Base-by-base conservation (phyloP, 2,113 vertebrate genomes). In the Grallaria varia region DNA sequence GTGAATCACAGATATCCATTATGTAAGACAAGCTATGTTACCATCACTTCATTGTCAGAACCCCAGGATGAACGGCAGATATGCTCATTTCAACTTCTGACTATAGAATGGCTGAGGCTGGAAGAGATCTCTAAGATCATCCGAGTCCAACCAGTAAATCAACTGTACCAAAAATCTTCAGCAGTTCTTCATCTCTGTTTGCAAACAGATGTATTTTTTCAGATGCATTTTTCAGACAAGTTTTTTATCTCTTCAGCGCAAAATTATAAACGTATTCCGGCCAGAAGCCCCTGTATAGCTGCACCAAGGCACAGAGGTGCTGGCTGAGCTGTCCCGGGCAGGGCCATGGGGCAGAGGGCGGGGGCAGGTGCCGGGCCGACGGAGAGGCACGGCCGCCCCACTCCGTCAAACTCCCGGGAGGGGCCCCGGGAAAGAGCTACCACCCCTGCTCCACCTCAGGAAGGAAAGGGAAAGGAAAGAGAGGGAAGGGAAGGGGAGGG, bases 301-400 rank as follows among this genome's bases (percentile, higher is more conserved):
- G 28, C 81, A 28, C 4, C 1, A 4, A 12, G 21, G 37, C 1
- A 5, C 13, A 17, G 0, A 12, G 17, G 13, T 8, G 42, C 18
- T 2, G 39, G 6, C 62, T 6, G 49, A 42, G 52, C 62, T 4
- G 33, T 3, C 6, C 2, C 35, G 17, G 3, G 40, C 5, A 12
- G 10, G 16, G 4, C 3, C 2, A 1, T 16, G 12, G 4, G 1
- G 8, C 35, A 21, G 3, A 2, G 3, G 1, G 1, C 12, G 0
- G 3, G 2, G 0, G 10, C 68, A 5, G 21, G 10, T 0, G 3
- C 53, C 12, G 8, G 15, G 19, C n/a, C 0, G 9, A 0, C n/a
- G n/a, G n/a, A n/a, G n/a, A n/a, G n/a, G n/a, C n/a, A n/a, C n/a
- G 15, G 19, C n/a, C 0, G 9, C 0, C 33, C 27, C 14, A 2